Conservation (phyloP, 1,140 invertebrate species). For the Drosophila saltans region DNA sequence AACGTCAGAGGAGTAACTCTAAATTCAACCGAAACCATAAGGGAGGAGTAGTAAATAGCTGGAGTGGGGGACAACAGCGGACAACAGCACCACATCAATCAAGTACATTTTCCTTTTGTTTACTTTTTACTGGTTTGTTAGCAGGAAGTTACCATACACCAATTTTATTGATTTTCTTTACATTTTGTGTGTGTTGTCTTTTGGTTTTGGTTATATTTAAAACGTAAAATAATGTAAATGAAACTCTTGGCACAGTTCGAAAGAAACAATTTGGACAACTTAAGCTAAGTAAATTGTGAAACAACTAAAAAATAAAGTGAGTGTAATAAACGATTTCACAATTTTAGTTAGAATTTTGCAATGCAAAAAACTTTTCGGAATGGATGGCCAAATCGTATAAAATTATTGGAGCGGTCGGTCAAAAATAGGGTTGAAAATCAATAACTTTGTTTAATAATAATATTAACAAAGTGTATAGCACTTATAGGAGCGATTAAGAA, state of each 20-base stretch:
- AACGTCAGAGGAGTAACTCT: conserved; percentile 4
- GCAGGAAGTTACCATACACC: conserved; percentile 48
- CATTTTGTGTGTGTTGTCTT: conserved; percentile 37
- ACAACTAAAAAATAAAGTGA: too few species aligned
- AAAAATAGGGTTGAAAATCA: too few species aligned
- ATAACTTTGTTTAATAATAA: too few species aligned
- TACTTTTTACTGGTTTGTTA: conserved; percentile 61
- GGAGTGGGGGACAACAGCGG: not conserved
- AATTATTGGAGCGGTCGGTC: too few species aligned
- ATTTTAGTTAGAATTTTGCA: too few species aligned
- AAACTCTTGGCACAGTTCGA: conserved; percentile 51
- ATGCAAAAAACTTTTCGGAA: too few species aligned
- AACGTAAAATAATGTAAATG: conserved; percentile 75
- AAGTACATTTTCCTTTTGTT: conserved; percentile 68
- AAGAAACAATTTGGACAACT: too few species aligned
- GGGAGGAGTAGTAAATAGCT: conserved; percentile 9
- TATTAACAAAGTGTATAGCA: too few species aligned
- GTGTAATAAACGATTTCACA: too few species aligned
- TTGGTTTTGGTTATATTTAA: conserved; percentile 52
- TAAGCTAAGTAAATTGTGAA: too few species aligned
- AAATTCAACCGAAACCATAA: conserved; percentile 56
- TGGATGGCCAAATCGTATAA: too few species aligned
- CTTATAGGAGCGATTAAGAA: too few species aligned
- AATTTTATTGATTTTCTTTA: conserved; percentile 70
- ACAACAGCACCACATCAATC: conserved; percentile 64